Conservation (phyloP, 2,888 invertebrate species). For the Nomada lathburiana region DNA sequence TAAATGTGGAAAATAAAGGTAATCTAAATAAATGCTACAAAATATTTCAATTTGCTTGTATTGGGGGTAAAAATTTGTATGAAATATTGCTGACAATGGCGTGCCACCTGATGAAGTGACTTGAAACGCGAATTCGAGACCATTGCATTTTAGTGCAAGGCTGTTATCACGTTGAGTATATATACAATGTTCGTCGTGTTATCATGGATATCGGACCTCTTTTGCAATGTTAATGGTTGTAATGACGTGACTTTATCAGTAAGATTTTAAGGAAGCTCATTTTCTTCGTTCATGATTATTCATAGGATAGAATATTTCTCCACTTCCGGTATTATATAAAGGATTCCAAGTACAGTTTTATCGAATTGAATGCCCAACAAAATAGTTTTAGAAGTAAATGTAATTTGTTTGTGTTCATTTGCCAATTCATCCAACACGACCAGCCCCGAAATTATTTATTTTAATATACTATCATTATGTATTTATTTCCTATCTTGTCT, state of each 20-base stretch:
- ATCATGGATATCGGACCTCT: background rate
- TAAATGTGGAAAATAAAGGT: too few species aligned
- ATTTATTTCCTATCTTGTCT: too few species aligned
- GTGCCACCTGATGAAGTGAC: background rate
- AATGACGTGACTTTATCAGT: background rate
- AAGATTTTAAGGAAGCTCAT: background rate
- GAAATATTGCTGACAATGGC: background rate
- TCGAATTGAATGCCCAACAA: background rate
- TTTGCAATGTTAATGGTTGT: background rate
- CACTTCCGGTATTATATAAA: background rate
- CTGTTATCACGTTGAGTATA: constrained; percentile 19
- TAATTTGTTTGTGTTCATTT: background rate
- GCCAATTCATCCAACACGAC: background rate
- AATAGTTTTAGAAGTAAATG: background rate
- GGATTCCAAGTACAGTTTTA: background rate
- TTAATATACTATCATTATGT: too few species aligned
- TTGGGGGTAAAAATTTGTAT: background rate
- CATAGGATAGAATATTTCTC: background rate
- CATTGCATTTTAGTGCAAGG: constrained; percentile 10
- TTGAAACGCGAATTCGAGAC: constrained; percentile 11
- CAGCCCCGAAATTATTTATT: background rate
- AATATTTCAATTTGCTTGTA: background rate
- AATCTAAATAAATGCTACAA: background rate
- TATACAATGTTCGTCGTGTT: background rate
- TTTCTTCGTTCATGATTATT: background rate